phyloP scores from a whole-genome alignment of 2,797 vertebrate genomes.

The Tolypeutes matacus region DNA sequence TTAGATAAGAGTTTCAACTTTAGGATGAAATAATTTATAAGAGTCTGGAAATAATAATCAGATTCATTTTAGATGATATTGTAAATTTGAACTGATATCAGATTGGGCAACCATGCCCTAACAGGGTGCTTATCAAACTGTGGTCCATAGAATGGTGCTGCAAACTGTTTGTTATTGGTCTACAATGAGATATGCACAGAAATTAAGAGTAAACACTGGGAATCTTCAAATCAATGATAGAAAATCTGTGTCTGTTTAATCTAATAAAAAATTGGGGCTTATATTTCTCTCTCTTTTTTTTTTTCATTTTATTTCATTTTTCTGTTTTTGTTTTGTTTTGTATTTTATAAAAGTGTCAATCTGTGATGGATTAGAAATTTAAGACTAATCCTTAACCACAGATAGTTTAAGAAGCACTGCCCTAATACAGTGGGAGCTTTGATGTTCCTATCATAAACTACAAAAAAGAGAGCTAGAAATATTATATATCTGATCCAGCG shows the following conservation, averaged over 20 bases:
- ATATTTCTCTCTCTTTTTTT: background rate
- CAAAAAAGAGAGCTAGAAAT: background rate
- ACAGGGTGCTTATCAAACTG: background rate
- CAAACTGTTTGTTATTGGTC: background rate
- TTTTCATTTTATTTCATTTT: background rate
- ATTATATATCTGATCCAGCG: background rate
- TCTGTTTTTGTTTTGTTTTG: background rate
- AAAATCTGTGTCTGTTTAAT: constrained; percentile 23
- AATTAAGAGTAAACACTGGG: background rate
- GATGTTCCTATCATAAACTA: background rate
- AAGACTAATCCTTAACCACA: background rate
- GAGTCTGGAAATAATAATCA: background rate
- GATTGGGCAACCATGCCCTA: background rate
- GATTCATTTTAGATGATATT: background rate
- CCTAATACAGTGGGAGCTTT: no score
- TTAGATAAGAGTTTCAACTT: background rate
- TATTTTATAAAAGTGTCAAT: constrained; percentile 9
- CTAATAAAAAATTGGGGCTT: constrained; percentile 25
- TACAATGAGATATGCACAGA: background rate
- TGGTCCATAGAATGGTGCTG: background rate
- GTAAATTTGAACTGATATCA: background rate
- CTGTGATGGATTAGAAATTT: background rate
- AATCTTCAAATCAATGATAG: background rate
- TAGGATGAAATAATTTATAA: constrained; percentile 17
- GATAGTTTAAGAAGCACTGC: background rate